phyloP scores from a whole-genome alignment of 1,140 invertebrate genomes.

The Drosophila carrolli region DNA sequence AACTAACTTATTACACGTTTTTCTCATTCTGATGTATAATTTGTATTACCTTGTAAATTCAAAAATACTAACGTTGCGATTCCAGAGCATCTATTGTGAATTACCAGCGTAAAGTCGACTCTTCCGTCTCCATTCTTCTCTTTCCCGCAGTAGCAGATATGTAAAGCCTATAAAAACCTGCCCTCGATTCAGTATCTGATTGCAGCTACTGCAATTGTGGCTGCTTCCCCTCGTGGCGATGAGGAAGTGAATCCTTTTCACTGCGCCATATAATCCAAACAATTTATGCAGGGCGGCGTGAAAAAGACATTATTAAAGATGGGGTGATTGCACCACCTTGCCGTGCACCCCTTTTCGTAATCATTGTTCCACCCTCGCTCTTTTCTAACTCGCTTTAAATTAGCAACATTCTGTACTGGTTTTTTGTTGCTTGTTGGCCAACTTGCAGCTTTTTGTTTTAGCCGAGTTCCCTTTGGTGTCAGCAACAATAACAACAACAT shows the following conservation, averaged over 20 bases:
- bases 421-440: conserved; percentile 32
- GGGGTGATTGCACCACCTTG: conserved; percentile 12
- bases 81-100: conserved; percentile 10
- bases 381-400: conserved; percentile 64
- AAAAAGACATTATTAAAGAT: conserved; percentile 44
- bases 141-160: background rate
- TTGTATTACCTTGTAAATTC: background rate
- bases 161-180: conserved; percentile 32
- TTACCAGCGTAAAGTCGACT: conserved; percentile 25
- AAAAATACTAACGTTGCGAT: background rate
- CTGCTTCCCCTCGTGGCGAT: conserved; percentile 12
- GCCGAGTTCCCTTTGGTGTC: conserved; percentile 64
- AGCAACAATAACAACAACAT: conserved; percentile 43
- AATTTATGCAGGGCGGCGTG: conserved; percentile 72
- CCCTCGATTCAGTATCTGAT: conserved; percentile 60
- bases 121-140: conserved; percentile 19
- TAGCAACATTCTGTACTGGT: conserved; percentile 59
- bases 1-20: too few species aligned
- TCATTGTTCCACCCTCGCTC: conserved; percentile 40
- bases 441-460: conserved; percentile 68
- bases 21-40: too few species aligned
- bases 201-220: conserved; percentile 54
- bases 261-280: conserved; percentile 78
- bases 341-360: conserved; percentile 7
- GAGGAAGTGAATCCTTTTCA: conserved; percentile 74